Conservation (phyloP, 64 coral and sea anemone species). For the Anthopleura sola region DNA sequence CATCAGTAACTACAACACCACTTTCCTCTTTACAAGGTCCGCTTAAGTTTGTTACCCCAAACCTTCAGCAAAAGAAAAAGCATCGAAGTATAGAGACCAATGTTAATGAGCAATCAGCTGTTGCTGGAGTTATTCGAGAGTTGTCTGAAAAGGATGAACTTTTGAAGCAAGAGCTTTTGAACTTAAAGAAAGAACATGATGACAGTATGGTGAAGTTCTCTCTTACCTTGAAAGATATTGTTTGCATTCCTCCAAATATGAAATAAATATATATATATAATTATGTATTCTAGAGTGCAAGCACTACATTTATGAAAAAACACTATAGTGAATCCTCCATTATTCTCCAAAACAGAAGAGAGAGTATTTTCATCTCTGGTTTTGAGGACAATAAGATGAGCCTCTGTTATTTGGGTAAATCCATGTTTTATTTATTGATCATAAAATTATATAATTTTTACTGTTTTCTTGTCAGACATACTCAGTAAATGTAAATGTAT, state of each 20-base stretch:
- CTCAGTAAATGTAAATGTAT: too few relatives aligned
- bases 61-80: neutral
- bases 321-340: too few relatives aligned
- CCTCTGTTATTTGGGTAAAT: too few relatives aligned
- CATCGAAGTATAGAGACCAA: neutral
- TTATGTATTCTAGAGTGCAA: too few relatives aligned
- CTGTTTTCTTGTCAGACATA: too few relatives aligned
- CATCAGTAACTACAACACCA: neutral
- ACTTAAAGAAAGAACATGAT: conserved; percentile 36
- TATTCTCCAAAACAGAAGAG: too few relatives aligned
- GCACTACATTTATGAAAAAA: too few relatives aligned
- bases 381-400: too few relatives aligned
- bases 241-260: conserved; percentile 52
- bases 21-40: neutral
- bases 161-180: conserved; percentile 34
- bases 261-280: neutral
- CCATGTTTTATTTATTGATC: too few relatives aligned
- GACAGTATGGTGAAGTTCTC: conserved; percentile 46
- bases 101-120: neutral
- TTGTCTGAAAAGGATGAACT: conserved; percentile 23
- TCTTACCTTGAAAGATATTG: conserved; percentile 35
- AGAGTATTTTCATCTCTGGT: too few relatives aligned
- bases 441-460: too few relatives aligned
- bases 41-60: neutral
- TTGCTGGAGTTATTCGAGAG: conserved; percentile 21